Evolutionary conservation across 1,140 invertebrate species (phyloP), one percentile per base, ranked within the genome.

Genomic region (Adoxophyes honmai): DNA sequence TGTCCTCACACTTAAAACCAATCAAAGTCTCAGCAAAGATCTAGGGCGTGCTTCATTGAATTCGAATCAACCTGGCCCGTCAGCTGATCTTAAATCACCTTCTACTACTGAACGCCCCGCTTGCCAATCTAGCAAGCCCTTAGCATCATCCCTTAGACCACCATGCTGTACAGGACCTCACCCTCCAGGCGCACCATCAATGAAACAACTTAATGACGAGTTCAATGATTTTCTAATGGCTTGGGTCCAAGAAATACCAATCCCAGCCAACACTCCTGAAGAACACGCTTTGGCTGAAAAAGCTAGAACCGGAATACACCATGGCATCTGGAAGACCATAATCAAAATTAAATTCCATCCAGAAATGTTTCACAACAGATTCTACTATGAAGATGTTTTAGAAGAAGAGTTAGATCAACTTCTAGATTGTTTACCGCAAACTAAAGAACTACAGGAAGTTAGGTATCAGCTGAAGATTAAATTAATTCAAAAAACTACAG

Each of bases 321-420:
- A 78, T 66, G 70, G 68, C 2, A 57, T 83, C 34, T 81, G 70
- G 70, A 75, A 75, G 64, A 57, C 60, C 1, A 36, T 83, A 8
- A 70, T 66, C 0, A 81, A 76, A 55, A 13, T 83, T 9, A 77
- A 75, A 59, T 65, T 69, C 53, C 66, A 81, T 28, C 72, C 71
- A 13, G 59, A 54, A 5, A 71, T 58, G 18, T 71, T 68, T 38
- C 52, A 56, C 4, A 72, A 83, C 55, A 62, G 58, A 13, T 77
- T 77, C 34, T 74, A 75, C 36, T 78, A 70, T 48, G 70, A 78
- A 67, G 80, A 83, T 39, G 48, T 71, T 4, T 66, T 86, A 36
- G 78, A 81, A 37, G 70, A 80, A 15, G 78, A 78, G 60, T 55
- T 83, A 33, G 77, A 83, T 59, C 58, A 67, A 33, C 57, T 83